These are phyloP conservation scores for Cephalotes varians DNA, from an alignment of 2,888 invertebrate species.

Conservation along the genomic window DNA sequence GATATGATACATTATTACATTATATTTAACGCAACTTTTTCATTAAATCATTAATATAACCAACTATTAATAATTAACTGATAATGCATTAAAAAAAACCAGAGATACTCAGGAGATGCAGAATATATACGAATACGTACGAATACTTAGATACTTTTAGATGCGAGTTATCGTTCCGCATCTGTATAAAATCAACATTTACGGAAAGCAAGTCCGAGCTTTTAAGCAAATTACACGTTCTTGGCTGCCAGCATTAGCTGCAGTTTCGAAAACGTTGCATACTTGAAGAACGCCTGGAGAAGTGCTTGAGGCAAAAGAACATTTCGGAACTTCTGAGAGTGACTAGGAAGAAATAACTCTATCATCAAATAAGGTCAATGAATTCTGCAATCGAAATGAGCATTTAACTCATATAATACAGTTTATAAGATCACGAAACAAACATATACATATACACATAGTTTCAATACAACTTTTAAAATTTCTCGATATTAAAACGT, in stretches of 20 bases:
- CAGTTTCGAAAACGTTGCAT: constrained; percentile 27
- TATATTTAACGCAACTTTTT: background rate
- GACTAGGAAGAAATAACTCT: constrained; percentile 10
- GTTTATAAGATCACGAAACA: background rate
- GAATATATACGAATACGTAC: too few relatives aligned
- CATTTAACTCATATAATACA: background rate
- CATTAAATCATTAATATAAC: background rate
- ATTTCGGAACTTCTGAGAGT: constrained; percentile 34
- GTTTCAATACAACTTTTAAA: background rate
- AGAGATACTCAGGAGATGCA: background rate
- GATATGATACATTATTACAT: background rate
- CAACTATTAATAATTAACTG: background rate
- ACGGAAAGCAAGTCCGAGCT: constrained; percentile 9
- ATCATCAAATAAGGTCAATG: constrained; percentile 26
- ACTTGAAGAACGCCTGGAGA: constrained; percentile 35
- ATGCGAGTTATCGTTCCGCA: background rate
- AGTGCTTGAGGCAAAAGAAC: constrained; percentile 27
- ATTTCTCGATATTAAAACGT: background rate
- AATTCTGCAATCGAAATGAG: constrained; percentile 13
- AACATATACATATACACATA: background rate
- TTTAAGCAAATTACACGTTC: constrained; percentile 48
- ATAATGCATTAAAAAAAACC: background rate
- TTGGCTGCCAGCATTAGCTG: constrained; percentile 6
- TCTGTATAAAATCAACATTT: constrained; percentile 28
- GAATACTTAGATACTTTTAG: background rate